Conservation (phyloP, 2,888 invertebrate genomes). For the Drosophila merina region DNA sequence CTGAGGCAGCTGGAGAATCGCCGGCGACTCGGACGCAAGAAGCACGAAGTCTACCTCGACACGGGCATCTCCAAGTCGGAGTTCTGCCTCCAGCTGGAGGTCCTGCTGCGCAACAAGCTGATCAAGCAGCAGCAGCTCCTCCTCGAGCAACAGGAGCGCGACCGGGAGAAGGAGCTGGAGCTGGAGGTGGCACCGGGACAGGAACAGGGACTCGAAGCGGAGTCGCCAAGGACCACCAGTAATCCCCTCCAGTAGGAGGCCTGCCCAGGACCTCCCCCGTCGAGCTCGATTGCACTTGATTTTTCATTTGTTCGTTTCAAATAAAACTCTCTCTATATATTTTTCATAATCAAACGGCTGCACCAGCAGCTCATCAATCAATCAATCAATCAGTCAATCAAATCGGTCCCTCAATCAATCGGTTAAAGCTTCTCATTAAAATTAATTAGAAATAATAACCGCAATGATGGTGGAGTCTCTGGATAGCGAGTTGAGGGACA, state of each 20-base stretch:
- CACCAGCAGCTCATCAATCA: conserved; percentile 1
- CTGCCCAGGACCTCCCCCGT: not conserved
- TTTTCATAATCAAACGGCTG: not conserved
- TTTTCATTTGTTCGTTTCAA: conserved; percentile 6
- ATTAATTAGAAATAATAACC: conserved; percentile 65
- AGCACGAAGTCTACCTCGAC: conserved; percentile 45
- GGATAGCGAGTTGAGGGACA: too few species aligned
- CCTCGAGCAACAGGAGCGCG: not conserved
- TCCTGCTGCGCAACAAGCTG: conserved; percentile 52
- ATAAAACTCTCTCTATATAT: conserved; percentile 8
- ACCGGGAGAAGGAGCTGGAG: not conserved
- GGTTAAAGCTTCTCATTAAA: conserved; percentile 40
- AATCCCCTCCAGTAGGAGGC: not conserved
- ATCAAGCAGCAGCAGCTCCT: conserved; percentile 25
- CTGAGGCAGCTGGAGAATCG: not conserved
- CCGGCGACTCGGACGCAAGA: not conserved
- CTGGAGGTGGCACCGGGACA: not conserved
- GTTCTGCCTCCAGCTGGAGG: conserved; percentile 57
- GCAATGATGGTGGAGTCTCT: not conserved
- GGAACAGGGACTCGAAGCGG: not conserved
- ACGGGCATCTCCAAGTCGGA: conserved; percentile 65
- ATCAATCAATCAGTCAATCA: not conserved
- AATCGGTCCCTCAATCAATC: conserved; percentile 1
- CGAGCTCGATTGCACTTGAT: not conserved
- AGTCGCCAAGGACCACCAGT: not conserved